Evolutionary conservation across 2,113 vertebrate species (phyloP), one percentile per base, ranked within the genome.

Genomic region (Gambusia holbrooki): DNA sequence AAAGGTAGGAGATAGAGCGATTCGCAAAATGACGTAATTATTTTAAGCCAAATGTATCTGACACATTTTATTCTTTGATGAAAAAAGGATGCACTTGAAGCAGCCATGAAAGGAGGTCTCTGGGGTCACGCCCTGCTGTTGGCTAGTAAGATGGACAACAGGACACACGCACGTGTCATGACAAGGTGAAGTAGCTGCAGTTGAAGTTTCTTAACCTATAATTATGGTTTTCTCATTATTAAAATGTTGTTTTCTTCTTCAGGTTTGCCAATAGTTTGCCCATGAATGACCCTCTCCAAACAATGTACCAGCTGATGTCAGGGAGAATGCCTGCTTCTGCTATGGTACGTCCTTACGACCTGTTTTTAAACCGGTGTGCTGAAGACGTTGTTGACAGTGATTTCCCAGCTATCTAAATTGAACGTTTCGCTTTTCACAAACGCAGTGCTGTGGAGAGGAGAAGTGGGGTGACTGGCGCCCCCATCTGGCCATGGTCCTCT

Each of bases 401-500:
- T 13, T 61, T 61, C 29, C 27, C 60, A 62, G 12, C 14, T 4
- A 9, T 25, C n/a, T 37, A 1, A 27, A 10, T 28, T 48, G 1
- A 58, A 17, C n/a, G 7, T 8, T 63, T 19, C 7, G 3, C 12
- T 76, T 5, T 58, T 79, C 74, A 0, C 76, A n/a, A 4, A 5
- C 48, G 0, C 19, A 99, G 98, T 99, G 97, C 79, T 99, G 98
- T 67, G 98, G 98, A 74, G 98, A 99, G 67, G 98, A 98, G 89
- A 99, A 97, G 81, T 99, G 98, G 98, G 98, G 98, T 4, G 98
- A 99, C 85, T 99, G 98, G 98, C 94, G 98, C 69, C 98, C 98
- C 8, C 98, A 99, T 58, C 93, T 99, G 61, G 97, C 98, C 17
- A 99, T 99, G 98, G 96, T 99, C 72, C 88, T 99, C 75, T 99